Base-by-base conservation (phyloP, 2,888 invertebrate genomes). In the Teleogryllus oceanicus region DNA sequence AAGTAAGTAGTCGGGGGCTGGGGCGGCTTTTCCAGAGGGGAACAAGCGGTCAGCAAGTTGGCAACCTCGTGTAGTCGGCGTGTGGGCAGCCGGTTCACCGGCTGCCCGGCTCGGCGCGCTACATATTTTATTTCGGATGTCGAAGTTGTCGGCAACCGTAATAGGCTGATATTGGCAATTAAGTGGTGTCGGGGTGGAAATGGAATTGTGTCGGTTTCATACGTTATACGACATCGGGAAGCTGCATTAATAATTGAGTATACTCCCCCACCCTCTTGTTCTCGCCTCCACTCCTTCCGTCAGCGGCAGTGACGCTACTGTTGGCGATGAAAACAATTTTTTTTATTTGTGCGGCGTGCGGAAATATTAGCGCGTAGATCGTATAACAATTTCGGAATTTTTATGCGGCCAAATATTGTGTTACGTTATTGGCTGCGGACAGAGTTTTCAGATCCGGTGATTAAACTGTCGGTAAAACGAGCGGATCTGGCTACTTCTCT, bases 141-240 rank as follows among this genome's bases (percentile, higher is more conserved):
- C 62, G 62, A 62, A 62, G 62, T 62, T 62, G 62, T 62, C 62
- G 10, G 62, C 62, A 62, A 13, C n/a, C n/a, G 62, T 62, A 62
- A 62, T 62, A 62, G 62, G 13, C 16, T 12, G n/a, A 62, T 62
- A 62, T 62, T 62, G 62, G 62, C 62, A 62, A 62, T 62, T 62
- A 62, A n/a, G 13, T 13, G 62, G 62, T 62, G 62, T 62, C 62
- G n/a, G 16, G n/a, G 16, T 62, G 62, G 62, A 62, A 62, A 62
- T 62, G n/a, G 62, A 62, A 62, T 62, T 62, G 62, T 62, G 62
- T 62, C n/a, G 62, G 62, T 62, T 62, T 62, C 16, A 62, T 62
- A 16, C 62, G 62, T 62, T 62, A n/a, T 62, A n/a, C 16, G 13
- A 62, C n/a, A 18, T 13, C 13, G 62, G n/a, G 62, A 62, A 62